These are phyloP conservation scores for Drosophila cyrtoloma DNA, from an alignment of 2,888 invertebrate species.

Conservation along the genomic window DNA sequence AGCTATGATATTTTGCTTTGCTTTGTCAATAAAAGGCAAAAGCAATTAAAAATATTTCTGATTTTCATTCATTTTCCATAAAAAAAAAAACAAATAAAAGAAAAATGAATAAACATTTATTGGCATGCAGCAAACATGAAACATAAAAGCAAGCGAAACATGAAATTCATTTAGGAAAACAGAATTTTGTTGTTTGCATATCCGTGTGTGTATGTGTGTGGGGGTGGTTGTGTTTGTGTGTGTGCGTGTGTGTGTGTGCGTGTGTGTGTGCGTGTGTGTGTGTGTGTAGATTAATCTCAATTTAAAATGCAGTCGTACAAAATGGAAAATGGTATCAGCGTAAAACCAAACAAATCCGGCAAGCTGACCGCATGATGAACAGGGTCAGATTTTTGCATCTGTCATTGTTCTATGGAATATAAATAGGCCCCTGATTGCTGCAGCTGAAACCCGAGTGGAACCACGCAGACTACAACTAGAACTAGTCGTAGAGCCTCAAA, in stretches of 20 bases:
- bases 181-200: background rate
- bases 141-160: constrained; percentile 7
- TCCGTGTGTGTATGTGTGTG: background rate
- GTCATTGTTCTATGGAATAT: constrained; percentile 27
- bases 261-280: background rate
- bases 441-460: constrained; percentile 28
- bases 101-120: background rate
- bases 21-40: background rate
- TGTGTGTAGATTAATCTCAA: constrained; percentile 66
- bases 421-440: constrained; percentile 59
- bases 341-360: constrained; percentile 40
- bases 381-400: constrained; percentile 32
- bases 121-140: background rate
- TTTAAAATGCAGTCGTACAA: constrained; percentile 62
- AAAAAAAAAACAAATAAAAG: constrained; percentile 4
- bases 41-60: constrained; percentile 16
- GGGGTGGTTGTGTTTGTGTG: background rate
- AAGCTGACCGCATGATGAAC: constrained; percentile 35
- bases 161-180: constrained; percentile 17
- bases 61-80: background rate
- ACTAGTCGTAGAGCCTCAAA: constrained; percentile 9
- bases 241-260: constrained; percentile 29
- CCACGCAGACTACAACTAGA: constrained; percentile 20
- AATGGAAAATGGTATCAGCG: constrained; percentile 28
- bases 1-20: background rate